A percentile compares a stretch with the other conserved stretches of the same genome.
phyloP scores from a whole-genome alignment of 2,113 vertebrate genomes.

The Etia nguti region DNA sequence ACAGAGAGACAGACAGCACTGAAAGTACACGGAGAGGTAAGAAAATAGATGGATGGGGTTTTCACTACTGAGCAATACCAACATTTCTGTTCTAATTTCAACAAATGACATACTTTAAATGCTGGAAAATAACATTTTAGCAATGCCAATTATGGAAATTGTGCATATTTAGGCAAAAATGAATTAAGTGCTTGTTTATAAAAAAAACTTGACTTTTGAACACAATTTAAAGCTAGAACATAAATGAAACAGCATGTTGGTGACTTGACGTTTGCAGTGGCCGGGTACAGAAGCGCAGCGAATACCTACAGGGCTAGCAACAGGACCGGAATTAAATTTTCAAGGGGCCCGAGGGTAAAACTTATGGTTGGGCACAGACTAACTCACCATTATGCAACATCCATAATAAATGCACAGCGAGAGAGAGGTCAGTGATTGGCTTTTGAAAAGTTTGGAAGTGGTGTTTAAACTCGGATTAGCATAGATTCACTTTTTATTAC shows the following conservation, averaged over 20 bases:
- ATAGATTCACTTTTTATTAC: background rate
- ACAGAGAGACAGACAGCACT: background rate
- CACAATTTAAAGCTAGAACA: background rate
- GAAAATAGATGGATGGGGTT: background rate
- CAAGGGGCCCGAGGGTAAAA: background rate
- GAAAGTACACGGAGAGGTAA: background rate
- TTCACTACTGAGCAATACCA: background rate
- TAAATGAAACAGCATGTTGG: background rate
- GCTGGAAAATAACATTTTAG: accelerated
- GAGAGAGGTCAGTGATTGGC: background rate
- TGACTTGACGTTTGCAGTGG: background rate
- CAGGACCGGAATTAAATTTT: background rate
- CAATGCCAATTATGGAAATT: background rate
- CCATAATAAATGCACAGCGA: background rate
- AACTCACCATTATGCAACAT: background rate
- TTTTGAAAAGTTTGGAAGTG: background rate
- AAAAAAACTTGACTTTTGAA: background rate
- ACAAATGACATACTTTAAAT: background rate
- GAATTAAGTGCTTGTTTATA: background rate
- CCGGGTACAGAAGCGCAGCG: background rate
- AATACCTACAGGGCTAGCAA: background rate
- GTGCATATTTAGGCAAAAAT: background rate
- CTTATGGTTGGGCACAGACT: background rate
- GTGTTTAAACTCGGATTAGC: background rate
- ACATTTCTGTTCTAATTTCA: background rate